Conservation (phyloP, 2,797 vertebrate genomes). For the Spheniscus humboldti region DNA sequence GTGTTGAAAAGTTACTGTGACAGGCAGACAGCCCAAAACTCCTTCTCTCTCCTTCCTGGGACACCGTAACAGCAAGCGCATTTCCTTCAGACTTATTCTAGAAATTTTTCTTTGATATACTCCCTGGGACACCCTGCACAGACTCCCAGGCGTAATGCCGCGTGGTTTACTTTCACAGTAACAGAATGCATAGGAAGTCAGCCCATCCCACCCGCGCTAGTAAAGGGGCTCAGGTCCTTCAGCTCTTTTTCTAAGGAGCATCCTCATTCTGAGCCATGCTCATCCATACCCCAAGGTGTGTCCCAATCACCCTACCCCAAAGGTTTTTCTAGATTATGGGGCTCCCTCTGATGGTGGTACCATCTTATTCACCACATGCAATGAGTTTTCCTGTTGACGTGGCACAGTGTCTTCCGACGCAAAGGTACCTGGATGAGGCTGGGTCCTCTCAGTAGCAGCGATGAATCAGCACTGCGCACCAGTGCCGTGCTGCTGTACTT, state of each 20-base stretch:
- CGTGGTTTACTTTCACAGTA: not conserved
- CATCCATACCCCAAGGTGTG: not conserved
- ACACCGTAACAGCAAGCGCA: not conserved
- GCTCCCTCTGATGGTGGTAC: not conserved
- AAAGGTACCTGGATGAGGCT: not conserved
- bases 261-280: not conserved
- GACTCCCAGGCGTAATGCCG: fast-evolving
- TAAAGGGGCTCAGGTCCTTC: not conserved
- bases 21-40: not conserved
- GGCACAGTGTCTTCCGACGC: not conserved
- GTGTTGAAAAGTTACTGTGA: not conserved
- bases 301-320: not conserved
- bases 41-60: not conserved
- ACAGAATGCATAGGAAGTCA: not conserved
- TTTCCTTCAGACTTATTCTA: not conserved
- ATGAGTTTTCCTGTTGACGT: not conserved
- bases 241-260: not conserved
- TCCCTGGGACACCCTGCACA: not conserved
- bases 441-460: not conserved
- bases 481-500: not conserved
- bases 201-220: not conserved
- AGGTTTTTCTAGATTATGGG: not conserved
- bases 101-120: not conserved
- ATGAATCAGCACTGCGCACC: not conserved
- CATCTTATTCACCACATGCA: not conserved